Conservation (phyloP, 2,888 invertebrate genomes). For the Saturnia japonica region DNA sequence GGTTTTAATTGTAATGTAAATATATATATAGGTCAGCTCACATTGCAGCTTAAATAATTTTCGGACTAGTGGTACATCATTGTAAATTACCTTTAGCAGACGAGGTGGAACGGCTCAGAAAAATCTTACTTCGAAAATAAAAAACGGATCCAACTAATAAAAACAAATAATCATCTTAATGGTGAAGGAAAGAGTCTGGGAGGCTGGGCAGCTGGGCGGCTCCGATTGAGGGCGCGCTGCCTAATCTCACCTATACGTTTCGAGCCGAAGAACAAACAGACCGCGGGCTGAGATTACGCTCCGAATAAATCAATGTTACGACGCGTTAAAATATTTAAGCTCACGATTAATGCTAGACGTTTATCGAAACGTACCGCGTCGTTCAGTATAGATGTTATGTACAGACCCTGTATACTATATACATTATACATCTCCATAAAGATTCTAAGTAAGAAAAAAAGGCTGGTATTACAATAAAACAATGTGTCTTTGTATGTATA, state of each 20-base stretch:
- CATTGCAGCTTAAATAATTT: neutral
- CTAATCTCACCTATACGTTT: slow-evolving; percentile 78
- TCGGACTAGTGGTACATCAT: slow-evolving; percentile 36
- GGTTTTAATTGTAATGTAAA: no score
- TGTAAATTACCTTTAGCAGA: slow-evolving; percentile 8
- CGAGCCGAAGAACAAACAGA: slow-evolving; percentile 79
- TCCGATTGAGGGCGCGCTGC: slow-evolving; percentile 58
- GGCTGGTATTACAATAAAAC: neutral
- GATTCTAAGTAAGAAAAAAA: neutral
- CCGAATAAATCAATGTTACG: slow-evolving; percentile 81
- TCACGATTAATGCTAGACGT: slow-evolving; percentile 76
- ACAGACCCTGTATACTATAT: slow-evolving; percentile 23
- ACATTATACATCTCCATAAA: slow-evolving; percentile 23
- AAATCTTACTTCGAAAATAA: slow-evolving; percentile 24
- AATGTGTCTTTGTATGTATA: no score
- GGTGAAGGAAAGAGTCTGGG: slow-evolving; percentile 50
- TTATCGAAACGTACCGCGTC: slow-evolving; percentile 57
- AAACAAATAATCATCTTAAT: slow-evolving; percentile 48
- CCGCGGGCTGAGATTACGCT: slow-evolving; percentile 77
- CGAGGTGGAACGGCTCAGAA: neutral
- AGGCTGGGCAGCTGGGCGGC: slow-evolving; percentile 43
- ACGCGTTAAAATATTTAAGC: slow-evolving; percentile 82
- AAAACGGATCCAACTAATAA: slow-evolving; percentile 55
- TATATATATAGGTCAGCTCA: no score
- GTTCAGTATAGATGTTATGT: neutral